Base-by-base conservation (phyloP, 2,113 vertebrate species). In the Pseudorasbora parva region DNA sequence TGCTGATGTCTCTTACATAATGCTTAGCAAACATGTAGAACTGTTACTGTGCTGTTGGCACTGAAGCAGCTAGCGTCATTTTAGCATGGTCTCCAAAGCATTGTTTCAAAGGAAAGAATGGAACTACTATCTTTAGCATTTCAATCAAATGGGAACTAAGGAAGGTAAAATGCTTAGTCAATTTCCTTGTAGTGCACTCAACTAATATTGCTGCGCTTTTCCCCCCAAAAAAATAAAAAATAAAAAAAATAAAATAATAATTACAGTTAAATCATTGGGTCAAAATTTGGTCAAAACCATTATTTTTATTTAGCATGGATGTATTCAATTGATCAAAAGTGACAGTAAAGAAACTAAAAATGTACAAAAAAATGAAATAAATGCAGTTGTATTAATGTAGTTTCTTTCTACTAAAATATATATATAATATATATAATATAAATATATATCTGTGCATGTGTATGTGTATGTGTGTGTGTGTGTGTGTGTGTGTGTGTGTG, bases 1-100 rank as follows among this genome's bases (percentile, higher is more conserved):
- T 69, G 81, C 69, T 74, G 37, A 73, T 64, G 19, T 81, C 25
- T 71, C 60, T 59, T 82, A 72, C 81, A 59, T 62, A 77, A 76
- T 66, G 69, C 45, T 47, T 79, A 68, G 84, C 47, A 69, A 47
- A 76, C 33, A 47, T 25, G 37, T 19, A 51, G 23, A 30, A 82
- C 64, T 9, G 49, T 78, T 23, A 82, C 64, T 9, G 49, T 78
- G 66, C 72, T 57, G 57, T 11, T 75, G 41, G 33, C 62, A 77
- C 78, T 77, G 19, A 33, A 75, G 73, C 23, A 27, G 49, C 54
- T 23, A n/a, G 30, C 19, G 0, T 41, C 57, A 76, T 76, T 41
- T 57, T 14, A 76, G 51, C 47, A 75, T 27, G 5, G 27, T 25
- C 11, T 77, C 51, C 27, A 37, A 57, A 37, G 51, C 23, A 56